Conservation (phyloP, 2,888 invertebrate species). For the Leucophenga montana region DNA sequence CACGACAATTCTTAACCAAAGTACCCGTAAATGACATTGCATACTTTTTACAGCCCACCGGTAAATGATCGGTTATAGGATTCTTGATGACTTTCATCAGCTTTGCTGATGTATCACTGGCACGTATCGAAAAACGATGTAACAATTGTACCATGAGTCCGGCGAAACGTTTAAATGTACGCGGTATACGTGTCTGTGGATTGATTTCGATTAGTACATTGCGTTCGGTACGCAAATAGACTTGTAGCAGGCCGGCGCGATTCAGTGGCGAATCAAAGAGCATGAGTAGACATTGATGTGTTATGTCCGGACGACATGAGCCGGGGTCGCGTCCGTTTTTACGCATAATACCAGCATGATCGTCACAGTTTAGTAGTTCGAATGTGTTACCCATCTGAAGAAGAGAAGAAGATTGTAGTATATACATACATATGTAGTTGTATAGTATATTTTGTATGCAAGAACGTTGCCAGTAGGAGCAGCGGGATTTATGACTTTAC, state of each 20-base stretch:
- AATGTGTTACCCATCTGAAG: conserved; percentile 87
- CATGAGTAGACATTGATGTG: conserved; percentile 98
- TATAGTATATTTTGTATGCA: too few relatives aligned
- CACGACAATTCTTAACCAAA: conserved; percentile 79
- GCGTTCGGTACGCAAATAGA: conserved; percentile 91
- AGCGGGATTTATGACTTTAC: too few relatives aligned
- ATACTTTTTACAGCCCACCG: conserved; percentile 92
- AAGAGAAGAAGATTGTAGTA: background rate
- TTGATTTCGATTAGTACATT: conserved; percentile 96
- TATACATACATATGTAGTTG: background rate
- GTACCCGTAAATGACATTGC: conserved; percentile 92
- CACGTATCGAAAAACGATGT: conserved; percentile 93
- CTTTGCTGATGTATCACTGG: conserved; percentile 90
- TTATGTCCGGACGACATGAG: conserved; percentile 94
- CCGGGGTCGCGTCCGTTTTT: conserved; percentile 91
- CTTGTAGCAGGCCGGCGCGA: conserved; percentile 95
- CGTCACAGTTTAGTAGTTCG: conserved; percentile 94
- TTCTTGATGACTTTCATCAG: conserved; percentile 97
- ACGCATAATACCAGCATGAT: conserved; percentile 87
- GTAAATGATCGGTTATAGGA: conserved; percentile 94
- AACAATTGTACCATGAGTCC: conserved; percentile 98
- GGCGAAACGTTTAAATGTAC: conserved; percentile 97
- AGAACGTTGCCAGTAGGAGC: too few relatives aligned
- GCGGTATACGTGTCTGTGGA: conserved; percentile 96
- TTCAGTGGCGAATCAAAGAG: conserved; percentile 97